phyloP scores from a whole-genome alignment of 2,113 vertebrate species.

The Oryctolagus cuniculus region mOryCun1.1 NC_091434.1:171393001-171393500 shows the following conservation, averaged over 20 bases:
- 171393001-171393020: conserved; percentile 30
- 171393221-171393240: neutral
- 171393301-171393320: too few relatives aligned
- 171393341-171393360: too few relatives aligned
- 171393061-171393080: conserved; percentile 15
- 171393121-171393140: neutral
- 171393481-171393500: too few relatives aligned
- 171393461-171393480: too few relatives aligned
- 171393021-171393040: neutral
- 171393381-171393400: too few relatives aligned
- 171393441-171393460: too few relatives aligned
- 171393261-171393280: neutral
- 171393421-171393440: too few relatives aligned
- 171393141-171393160: neutral
- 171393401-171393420: too few relatives aligned
- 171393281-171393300: neutral
- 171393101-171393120: neutral
- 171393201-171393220: neutral
- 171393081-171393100: neutral
- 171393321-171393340: too few relatives aligned
- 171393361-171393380: too few relatives aligned
- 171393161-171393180: neutral
- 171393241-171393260: neutral
- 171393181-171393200: neutral
- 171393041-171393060: conserved; percentile 43